Conservation (phyloP, 2,888 invertebrate genomes). For the Melanostoma mellinum region DNA sequence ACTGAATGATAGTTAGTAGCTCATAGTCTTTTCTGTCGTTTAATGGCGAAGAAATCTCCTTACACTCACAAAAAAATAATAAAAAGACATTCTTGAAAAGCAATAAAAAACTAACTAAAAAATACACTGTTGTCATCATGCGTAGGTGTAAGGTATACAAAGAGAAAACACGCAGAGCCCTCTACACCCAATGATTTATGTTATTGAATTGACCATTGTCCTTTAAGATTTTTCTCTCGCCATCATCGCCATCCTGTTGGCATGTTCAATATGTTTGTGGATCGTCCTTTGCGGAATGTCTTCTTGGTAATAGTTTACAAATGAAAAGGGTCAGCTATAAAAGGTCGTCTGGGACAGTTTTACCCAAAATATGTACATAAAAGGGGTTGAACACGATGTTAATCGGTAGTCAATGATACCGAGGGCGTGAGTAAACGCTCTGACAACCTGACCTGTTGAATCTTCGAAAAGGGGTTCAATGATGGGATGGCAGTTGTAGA, state of each 20-base stretch:
- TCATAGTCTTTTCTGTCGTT: too few relatives aligned
- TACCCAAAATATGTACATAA: slow-evolving; percentile 1
- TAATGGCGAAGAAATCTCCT: too few relatives aligned
- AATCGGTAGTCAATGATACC: slow-evolving; percentile 69
- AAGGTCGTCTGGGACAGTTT: slow-evolving; percentile 57
- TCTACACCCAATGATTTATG: slow-evolving; percentile 79
- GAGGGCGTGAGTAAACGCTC: slow-evolving; percentile 44
- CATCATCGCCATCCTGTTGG: slow-evolving; percentile 14
- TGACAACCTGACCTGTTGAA: slow-evolving; percentile 63
- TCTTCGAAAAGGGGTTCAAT: slow-evolving; percentile 29
- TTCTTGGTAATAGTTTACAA: slow-evolving; percentile 55
- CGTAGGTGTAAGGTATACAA: background rate
- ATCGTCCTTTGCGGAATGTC: slow-evolving; percentile 34
- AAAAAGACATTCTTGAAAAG: slow-evolving; percentile 43
- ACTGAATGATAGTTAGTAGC: too few relatives aligned
- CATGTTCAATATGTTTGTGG: slow-evolving; percentile 40
- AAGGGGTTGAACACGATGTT: slow-evolving; percentile 65
- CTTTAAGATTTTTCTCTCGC: slow-evolving; percentile 47
- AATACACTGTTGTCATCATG: slow-evolving; percentile 29
- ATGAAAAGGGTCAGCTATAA: slow-evolving; percentile 58
- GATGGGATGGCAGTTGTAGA: background rate
- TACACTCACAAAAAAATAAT: too few relatives aligned
- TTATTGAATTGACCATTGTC: slow-evolving; percentile 81
- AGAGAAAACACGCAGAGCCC: slow-evolving; percentile 34
- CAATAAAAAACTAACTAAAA: slow-evolving; percentile 27